Evolutionary conservation across 2,888 invertebrate genomes (phyloP).

Genomic region (Strigamia transsilvanica): DNA sequence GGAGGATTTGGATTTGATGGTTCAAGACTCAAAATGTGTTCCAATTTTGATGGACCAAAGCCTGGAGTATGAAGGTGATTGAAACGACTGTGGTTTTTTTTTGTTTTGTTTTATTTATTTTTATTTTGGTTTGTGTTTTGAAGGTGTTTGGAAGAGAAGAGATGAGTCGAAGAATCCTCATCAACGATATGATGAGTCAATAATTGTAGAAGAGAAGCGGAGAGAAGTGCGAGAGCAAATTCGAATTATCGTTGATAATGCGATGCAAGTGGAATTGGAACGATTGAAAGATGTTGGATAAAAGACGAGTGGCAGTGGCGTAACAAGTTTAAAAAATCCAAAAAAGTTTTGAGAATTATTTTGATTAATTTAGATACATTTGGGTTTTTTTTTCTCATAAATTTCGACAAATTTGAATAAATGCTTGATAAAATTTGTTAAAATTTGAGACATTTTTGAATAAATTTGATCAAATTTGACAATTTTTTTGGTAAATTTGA

Average conservation of each 20-base stretch:
- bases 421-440: no score
- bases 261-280: slow-evolving; percentile 70
- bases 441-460: no score
- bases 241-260: slow-evolving; percentile 77
- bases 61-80: slow-evolving; percentile 73
- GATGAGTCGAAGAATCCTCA: slow-evolving; percentile 78
- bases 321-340: no score
- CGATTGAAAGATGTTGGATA: slow-evolving; percentile 73
- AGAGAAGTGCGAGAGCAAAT: slow-evolving; percentile 83
- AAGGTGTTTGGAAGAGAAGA: slow-evolving; percentile 81
- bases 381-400: no score
- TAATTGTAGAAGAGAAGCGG: slow-evolving; percentile 85
- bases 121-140: neutral
- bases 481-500: no score
- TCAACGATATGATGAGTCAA: slow-evolving; percentile 80
- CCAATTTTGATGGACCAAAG: slow-evolving; percentile 69
- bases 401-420: no score
- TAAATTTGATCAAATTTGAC: no score
- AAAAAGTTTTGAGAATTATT: no score
- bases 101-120: no score
- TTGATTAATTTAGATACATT: no score
- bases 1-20: neutral
- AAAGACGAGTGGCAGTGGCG: no score
- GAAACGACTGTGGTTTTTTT: neutral
- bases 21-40: slow-evolving; percentile 40